A percentile compares a stretch with the other conserved stretches of the same genome.
Conservation (phyloP, 2,888 invertebrate genomes). For the Drosophila formosana region DNA sequence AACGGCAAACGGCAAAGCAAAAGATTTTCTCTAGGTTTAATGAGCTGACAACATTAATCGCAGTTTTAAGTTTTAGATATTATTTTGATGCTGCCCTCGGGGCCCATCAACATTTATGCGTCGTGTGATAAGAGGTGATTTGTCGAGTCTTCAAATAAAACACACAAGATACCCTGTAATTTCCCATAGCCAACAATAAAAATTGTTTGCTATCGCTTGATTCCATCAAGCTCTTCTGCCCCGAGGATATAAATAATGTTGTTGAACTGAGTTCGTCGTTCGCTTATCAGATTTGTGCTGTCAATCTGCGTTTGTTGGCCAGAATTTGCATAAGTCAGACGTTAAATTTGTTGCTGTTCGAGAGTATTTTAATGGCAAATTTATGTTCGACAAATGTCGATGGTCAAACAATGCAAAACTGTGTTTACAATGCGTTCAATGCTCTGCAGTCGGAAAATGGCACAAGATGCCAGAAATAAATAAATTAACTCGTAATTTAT, state of each 20-base stretch:
- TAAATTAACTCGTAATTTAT: conserved; percentile 13
- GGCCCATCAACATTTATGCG: conserved; percentile 11
- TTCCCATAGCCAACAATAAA: not conserved
- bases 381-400: conserved; percentile 27
- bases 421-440: conserved; percentile 26
- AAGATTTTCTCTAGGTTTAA: conserved; percentile 55
- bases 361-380: conserved; percentile 36
- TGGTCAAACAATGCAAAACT: conserved; percentile 27
- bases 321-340: conserved; percentile 49
- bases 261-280: not conserved
- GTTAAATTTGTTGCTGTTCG: conserved; percentile 19
- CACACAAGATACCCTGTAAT: not conserved
- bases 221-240: not conserved
- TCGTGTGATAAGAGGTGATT: conserved; percentile 3
- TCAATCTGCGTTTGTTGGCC: conserved; percentile 32
- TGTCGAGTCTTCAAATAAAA: not conserved
- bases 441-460: conserved; percentile 21
- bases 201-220: not conserved
- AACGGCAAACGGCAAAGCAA: conserved; percentile 6
- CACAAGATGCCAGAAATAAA: conserved; percentile 39
- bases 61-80: conserved; percentile 31
- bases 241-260: conserved; percentile 10
- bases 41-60: conserved; percentile 36
- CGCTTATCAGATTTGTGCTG: conserved; percentile 44
- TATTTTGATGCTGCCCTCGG: conserved; percentile 21